Evolutionary conservation across 2,113 vertebrate species (phyloP), one percentile per base, ranked within the genome.

Genomic region (Rhynchomys soricoides): DNA sequence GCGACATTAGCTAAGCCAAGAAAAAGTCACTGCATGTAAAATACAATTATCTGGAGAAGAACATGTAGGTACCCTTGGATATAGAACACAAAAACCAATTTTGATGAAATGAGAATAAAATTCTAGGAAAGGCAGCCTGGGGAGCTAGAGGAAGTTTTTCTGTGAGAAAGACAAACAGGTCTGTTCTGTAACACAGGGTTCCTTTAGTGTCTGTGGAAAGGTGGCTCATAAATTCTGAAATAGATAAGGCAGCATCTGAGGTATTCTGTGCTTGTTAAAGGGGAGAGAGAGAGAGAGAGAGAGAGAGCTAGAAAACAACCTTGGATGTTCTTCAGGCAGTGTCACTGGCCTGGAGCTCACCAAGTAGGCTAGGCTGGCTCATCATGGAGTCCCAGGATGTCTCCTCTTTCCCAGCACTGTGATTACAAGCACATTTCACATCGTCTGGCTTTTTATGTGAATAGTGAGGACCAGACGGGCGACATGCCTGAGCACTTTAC

Each of bases 71-170:
- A 62, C 19, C 21, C 68, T 78, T 66, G 45, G 91, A 92, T 95
- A 94, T 88, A 77, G 89, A 96, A 48, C 45, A 91, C 50, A 7
- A 95, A 87, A 85, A 45, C 88, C 74, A 90, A 95, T 94, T 96
- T 10, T 92, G 37, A 91, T 92, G 91, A 95, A 96, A 90, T 68
- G 83, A 94, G 70, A 96, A 59, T 71, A 75, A 92, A 92, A 78
- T 90, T 90, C 86, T 26, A 34, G 13, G 55, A 64, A 83, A 87
- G 64, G 74, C 75, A 66, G 62, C 73, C 1, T 34, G 70, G 52
- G 90, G 88, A 89, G 75, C 40, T 57, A 59, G 83, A 92, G 68
- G 66, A 29, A 75, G n/a, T 21, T 22, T 37, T 77, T 77, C 7
- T 11, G 43, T 79, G 78, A 31, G 37, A 90, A 66, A 96, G 93